Evolutionary conservation across 2,888 invertebrate genomes (phyloP).

Genomic region (Lacanobia wlatinum): DNA sequence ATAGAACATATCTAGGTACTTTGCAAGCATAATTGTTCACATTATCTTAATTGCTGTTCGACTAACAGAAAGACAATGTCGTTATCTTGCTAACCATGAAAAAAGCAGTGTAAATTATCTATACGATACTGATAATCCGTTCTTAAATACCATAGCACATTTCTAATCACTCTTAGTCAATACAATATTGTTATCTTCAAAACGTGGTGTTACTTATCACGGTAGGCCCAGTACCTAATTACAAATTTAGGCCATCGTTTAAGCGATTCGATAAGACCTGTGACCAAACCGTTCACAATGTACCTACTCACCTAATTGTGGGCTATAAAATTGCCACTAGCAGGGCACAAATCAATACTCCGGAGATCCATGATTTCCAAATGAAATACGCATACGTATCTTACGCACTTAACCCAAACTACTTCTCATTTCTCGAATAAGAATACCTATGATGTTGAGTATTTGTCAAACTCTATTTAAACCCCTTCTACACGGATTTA

Average conservation of each 20-base stretch:
- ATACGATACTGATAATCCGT: conserved; percentile 8
- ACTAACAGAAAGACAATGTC: conserved; percentile 11
- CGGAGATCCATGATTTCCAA: no score
- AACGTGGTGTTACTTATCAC: conserved; percentile 6
- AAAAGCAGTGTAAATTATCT: conserved; percentile 6
- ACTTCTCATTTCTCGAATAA: no score
- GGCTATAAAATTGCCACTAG: no score
- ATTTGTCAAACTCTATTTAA: no score
- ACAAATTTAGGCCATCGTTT: conserved; percentile 5
- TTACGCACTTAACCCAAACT: no score
- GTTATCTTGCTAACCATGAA: conserved; percentile 13
- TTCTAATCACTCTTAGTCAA: conserved; percentile 24
- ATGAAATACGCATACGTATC: no score
- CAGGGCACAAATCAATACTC: no score
- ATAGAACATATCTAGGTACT: neutral
- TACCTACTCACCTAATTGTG: neutral
- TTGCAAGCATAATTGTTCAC: neutral
- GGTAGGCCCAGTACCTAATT: neutral
- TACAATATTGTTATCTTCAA: conserved; percentile 33
- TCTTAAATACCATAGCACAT: conserved; percentile 36
- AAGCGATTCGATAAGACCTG: neutral
- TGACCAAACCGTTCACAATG: neutral
- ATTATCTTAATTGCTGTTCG: conserved; percentile 23
- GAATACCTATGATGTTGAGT: no score
- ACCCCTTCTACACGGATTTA: no score